These are phyloP conservation scores for Drosophila cardini DNA, from an alignment of 1,140 invertebrate species.

Conservation along the genomic window DNA sequence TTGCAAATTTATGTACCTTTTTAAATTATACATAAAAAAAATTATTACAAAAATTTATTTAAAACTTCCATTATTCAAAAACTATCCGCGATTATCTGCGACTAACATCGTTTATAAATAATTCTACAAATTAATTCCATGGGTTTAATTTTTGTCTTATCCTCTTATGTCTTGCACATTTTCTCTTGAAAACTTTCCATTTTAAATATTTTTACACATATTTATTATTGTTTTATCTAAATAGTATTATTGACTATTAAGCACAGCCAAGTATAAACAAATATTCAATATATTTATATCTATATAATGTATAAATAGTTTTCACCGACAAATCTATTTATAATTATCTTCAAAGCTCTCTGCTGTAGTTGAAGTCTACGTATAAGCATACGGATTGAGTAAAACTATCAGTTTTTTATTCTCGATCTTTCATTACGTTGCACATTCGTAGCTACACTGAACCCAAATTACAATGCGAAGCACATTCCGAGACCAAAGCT, in stretches of 20 bases:
- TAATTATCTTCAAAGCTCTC: conserved; percentile 28
- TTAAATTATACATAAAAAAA: too few species aligned
- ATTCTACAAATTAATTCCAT: too few species aligned
- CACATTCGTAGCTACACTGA: conserved; percentile 52
- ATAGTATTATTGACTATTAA: conserved; percentile 6
- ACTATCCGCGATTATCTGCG: too few species aligned
- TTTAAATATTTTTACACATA: neutral
- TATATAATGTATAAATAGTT: conserved; percentile 30
- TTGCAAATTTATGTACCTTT: too few species aligned
- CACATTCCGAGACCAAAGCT: conserved; percentile 4
- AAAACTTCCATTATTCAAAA: too few species aligned
- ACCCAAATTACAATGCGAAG: conserved; percentile 46
- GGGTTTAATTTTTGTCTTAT: too few species aligned
- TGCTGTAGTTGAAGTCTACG: neutral
- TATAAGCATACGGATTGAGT: conserved; percentile 1
- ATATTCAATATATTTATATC: conserved; percentile 5
- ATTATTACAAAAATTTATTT: too few species aligned
- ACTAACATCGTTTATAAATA: too few species aligned
- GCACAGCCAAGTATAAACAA: neutral
- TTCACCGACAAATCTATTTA: conserved; percentile 46
- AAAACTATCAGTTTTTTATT: neutral
- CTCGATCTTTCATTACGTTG: conserved; percentile 50
- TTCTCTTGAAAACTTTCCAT: too few species aligned
- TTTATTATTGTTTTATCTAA: conserved; percentile 37
- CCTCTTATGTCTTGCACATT: too few species aligned